Conservation (phyloP, 2,113 vertebrate species). For the Chelonoidis abingdonii region DNA sequence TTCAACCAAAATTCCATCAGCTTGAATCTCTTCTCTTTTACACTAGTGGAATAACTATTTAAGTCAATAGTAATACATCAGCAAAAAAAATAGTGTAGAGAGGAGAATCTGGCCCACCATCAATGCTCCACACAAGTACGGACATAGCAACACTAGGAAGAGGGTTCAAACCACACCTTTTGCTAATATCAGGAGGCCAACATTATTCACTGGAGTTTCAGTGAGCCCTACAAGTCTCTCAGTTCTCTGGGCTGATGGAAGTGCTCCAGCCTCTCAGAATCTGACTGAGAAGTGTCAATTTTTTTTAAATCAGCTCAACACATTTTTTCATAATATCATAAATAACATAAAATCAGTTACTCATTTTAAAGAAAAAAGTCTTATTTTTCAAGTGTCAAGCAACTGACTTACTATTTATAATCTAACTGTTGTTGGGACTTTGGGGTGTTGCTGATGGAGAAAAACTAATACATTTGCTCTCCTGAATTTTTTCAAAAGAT, state of each 20-base stretch:
- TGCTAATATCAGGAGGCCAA: background rate
- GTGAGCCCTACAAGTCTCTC: background rate
- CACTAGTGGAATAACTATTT: no score
- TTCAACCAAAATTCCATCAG: no score
- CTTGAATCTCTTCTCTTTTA: no score
- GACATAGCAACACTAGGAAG: background rate
- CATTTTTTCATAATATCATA: conserved; percentile 7
- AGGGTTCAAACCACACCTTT: background rate
- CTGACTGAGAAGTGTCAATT: background rate
- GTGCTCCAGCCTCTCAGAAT: background rate
- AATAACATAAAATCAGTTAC: conserved; percentile 12
- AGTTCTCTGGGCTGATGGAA: background rate
- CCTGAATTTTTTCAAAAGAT: background rate
- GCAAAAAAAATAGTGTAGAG: no score
- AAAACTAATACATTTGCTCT: conserved; percentile 35
- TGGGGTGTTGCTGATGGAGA: background rate
- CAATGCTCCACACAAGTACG: background rate
- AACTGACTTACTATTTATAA: conserved; percentile 56
- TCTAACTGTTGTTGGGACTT: conserved; percentile 33
- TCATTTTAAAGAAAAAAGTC: conserved; percentile 46
- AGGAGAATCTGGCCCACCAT: background rate
- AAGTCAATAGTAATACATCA: no score
- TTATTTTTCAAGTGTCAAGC: conserved; percentile 32
- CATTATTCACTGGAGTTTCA: rapidly evolving
- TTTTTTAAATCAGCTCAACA: conserved; percentile 10